phyloP scores from a whole-genome alignment of 2,113 vertebrate genomes.

The Myocastor coypus region DNA sequence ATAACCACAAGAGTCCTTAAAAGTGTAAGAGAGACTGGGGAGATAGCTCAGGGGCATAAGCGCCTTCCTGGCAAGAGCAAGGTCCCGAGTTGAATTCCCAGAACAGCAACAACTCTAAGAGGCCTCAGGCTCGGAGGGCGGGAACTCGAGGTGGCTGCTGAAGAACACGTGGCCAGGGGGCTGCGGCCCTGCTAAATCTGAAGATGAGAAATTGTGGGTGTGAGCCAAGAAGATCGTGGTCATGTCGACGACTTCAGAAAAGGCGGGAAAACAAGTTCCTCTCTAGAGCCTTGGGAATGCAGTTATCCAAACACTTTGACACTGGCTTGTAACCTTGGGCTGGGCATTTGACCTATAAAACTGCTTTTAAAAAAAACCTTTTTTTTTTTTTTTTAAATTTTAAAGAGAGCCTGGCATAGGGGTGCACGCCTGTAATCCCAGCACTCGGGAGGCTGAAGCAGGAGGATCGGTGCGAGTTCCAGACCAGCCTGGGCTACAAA shows the following conservation, averaged over 20 bases:
- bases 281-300: background rate
- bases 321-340: background rate
- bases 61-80: too few species aligned
- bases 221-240: background rate
- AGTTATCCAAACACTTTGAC: background rate
- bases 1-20: background rate
- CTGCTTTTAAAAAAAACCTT: too few species aligned
- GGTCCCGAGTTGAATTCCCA: too few species aligned
- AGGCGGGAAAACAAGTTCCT: background rate
- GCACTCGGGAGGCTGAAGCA: too few species aligned
- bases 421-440: too few species aligned
- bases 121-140: background rate
- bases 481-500: too few species aligned
- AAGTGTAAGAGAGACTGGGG: background rate
- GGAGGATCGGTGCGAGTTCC: too few species aligned
- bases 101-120: background rate
- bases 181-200: background rate
- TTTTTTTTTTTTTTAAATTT: too few species aligned
- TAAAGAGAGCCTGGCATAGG: too few species aligned
- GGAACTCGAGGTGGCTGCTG: background rate
- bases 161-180: background rate
- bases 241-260: background rate
- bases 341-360: background rate
- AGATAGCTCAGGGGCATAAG: too few species aligned
- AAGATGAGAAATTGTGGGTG: background rate